A percentile compares a stretch with the other conserved stretches of the same genome.
Conservation (phyloP, 2,888 invertebrate species). For the Epinotia ramella region DNA sequence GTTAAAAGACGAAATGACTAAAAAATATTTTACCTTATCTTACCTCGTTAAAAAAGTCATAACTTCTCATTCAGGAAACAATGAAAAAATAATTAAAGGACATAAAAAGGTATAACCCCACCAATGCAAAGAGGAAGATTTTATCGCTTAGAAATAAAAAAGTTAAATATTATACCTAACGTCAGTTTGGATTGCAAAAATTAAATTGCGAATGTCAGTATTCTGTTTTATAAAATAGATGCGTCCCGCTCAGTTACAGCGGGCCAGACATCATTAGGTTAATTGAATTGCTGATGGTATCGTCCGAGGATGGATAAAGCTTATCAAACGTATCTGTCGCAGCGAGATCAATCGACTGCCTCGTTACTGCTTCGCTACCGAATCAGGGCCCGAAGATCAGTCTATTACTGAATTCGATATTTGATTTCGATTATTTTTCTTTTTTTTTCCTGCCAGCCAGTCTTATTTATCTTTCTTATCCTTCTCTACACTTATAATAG, state of each 20-base stretch:
- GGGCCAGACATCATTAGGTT: conserved; percentile 71
- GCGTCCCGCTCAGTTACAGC: conserved; percentile 29
- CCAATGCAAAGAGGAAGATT: conserved; percentile 29
- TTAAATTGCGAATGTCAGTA: conserved; percentile 35
- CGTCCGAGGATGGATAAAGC: conserved; percentile 64
- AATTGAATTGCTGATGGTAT: conserved; percentile 76
- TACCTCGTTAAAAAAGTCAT: conserved; percentile 38
- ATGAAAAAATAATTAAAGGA: conserved; percentile 41
- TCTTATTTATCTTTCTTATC: neutral
- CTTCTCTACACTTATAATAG: neutral
- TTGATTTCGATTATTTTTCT: conserved; percentile 35
- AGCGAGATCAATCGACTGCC: conserved; percentile 70
- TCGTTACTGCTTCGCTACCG: conserved; percentile 61
- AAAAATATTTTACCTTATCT: conserved; percentile 22
- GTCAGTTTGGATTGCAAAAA: conserved; percentile 20
- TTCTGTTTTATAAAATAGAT: conserved; percentile 40
- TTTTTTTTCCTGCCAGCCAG: conserved; percentile 19
- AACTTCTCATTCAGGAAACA: conserved; percentile 35
- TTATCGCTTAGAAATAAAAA: conserved; percentile 36
- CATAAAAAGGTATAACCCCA: conserved; percentile 40
- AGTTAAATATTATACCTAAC: conserved; percentile 31
- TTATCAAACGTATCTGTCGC: conserved; percentile 74
- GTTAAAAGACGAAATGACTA: neutral
- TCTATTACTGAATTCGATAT: conserved; percentile 44
- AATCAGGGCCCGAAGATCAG: conserved; percentile 42